Evolutionary conservation across 2,888 invertebrate genomes (phyloP).

Genomic region (Morpho deidamia): DNA sequence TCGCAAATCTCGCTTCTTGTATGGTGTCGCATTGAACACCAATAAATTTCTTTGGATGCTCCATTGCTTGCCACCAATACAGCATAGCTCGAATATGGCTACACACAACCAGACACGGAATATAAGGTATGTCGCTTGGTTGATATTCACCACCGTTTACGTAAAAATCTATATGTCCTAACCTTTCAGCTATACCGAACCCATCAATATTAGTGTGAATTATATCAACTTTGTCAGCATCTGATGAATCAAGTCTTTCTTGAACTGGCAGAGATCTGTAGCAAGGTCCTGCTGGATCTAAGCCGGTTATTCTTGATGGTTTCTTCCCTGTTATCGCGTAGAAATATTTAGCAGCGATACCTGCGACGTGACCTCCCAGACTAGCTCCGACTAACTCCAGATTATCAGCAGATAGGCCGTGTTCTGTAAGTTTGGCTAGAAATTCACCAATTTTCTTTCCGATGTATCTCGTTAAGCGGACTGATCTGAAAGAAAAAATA

Average conservation of each 20-base stretch:
- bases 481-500: conserved; percentile 47
- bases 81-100: conserved; percentile 51
- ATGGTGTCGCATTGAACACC: conserved; percentile 51
- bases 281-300: conserved; percentile 69
- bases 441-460: conserved; percentile 59
- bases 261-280: conserved; percentile 45
- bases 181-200: conserved; percentile 59
- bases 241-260: conserved; percentile 40
- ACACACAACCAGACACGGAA: conserved; percentile 60
- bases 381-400: conserved; percentile 59
- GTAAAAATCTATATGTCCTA: conserved; percentile 64
- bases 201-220: conserved; percentile 69
- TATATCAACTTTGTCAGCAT: conserved; percentile 51
- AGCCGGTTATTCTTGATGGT: conserved; percentile 50
- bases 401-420: conserved; percentile 48
- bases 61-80: conserved; percentile 65
- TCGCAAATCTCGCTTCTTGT: conserved; percentile 56
- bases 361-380: conserved; percentile 54
- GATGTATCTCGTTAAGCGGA: conserved; percentile 46
- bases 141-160: conserved; percentile 67
- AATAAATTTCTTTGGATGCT: conserved; percentile 63
- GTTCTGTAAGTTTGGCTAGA: conserved; percentile 42
- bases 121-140: conserved; percentile 51
- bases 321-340: conserved; percentile 50
- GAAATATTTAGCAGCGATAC: conserved; percentile 56